phyloP scores from a whole-genome alignment of 2,888 invertebrate species.

The Sesamia inferens region DNA sequence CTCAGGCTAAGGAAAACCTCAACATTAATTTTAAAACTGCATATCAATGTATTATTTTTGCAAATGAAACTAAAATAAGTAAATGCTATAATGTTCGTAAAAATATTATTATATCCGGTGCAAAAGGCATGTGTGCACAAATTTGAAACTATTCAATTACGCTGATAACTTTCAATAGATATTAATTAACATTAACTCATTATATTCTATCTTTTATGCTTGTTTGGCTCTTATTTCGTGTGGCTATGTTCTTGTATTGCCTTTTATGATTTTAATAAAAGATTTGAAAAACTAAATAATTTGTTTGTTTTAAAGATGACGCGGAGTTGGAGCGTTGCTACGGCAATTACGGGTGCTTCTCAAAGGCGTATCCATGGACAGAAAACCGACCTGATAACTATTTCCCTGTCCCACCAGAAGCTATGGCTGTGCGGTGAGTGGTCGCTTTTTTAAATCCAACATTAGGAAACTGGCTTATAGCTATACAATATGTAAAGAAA shows the following conservation, averaged over 20 bases:
- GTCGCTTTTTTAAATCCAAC: constrained; percentile 1
- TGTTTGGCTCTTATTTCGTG: constrained; percentile 8
- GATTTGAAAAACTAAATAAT: background rate
- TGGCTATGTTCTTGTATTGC: constrained; percentile 38
- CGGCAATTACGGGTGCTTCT: constrained; percentile 95
- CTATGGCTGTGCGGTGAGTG: constrained; percentile 88
- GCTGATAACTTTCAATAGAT: constrained; percentile 37
- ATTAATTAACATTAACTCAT: constrained; percentile 16
- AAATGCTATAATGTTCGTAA: constrained; percentile 15
- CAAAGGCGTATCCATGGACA: constrained; percentile 94
- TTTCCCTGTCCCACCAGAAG: constrained; percentile 93
- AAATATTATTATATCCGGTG: constrained; percentile 33
- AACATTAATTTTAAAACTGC: background rate
- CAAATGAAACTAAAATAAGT: constrained; percentile 17
- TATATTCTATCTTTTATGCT: constrained; percentile 21
- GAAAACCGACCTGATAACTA: constrained; percentile 94
- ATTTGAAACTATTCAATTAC: constrained; percentile 56
- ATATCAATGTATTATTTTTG: background rate
- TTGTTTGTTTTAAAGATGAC: constrained; percentile 75
- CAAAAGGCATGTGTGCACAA: constrained; percentile 51
- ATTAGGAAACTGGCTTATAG: background rate
- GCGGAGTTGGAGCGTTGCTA: constrained; percentile 92
- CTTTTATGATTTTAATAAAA: constrained; percentile 25
- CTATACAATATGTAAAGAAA: too few relatives aligned
- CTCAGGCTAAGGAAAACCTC: background rate